Evolutionary conservation across 2,797 vertebrate genomes (phyloP).

Genomic region (Gallinago nigripennis): DNA sequence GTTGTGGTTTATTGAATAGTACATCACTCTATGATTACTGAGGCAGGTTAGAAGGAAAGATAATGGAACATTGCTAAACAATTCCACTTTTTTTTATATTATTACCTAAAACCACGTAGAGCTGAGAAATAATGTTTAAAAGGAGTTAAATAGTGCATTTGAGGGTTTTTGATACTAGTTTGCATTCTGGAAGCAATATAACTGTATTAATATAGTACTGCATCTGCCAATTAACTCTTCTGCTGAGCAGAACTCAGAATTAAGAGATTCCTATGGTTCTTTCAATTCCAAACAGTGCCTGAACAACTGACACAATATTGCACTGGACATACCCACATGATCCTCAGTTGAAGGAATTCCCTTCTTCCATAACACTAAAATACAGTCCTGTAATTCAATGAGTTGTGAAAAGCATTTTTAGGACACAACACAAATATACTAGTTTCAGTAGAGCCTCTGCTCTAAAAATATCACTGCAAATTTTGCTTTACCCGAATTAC

Average conservation of each 20-base stretch:
- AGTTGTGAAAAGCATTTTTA: neutral
- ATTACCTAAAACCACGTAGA: neutral
- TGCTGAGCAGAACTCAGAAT: neutral
- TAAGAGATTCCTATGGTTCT: neutral
- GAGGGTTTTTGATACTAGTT: neutral
- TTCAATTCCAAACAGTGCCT: neutral
- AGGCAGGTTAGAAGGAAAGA: neutral
- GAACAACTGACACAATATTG: neutral
- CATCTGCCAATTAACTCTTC: neutral
- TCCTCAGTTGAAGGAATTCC: neutral
- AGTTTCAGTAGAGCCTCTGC: neutral
- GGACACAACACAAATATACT: neutral
- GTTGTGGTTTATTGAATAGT: neutral
- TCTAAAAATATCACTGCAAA: neutral
- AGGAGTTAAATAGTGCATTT: neutral
- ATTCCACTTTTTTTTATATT: neutral
- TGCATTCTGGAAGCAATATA: neutral
- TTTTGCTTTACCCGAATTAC: neutral
- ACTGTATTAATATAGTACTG: neutral
- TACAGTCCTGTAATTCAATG: neutral
- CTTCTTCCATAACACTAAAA: neutral
- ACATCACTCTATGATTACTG: neutral
- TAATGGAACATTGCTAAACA: neutral
- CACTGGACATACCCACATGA: neutral
- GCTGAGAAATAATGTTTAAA: neutral